A percentile compares a stretch with the other conserved stretches of the same genome.
These are phyloP conservation scores for Ectobius pallidus DNA, from an alignment of 2,888 invertebrate species.

Conservation along the genomic window DNA sequence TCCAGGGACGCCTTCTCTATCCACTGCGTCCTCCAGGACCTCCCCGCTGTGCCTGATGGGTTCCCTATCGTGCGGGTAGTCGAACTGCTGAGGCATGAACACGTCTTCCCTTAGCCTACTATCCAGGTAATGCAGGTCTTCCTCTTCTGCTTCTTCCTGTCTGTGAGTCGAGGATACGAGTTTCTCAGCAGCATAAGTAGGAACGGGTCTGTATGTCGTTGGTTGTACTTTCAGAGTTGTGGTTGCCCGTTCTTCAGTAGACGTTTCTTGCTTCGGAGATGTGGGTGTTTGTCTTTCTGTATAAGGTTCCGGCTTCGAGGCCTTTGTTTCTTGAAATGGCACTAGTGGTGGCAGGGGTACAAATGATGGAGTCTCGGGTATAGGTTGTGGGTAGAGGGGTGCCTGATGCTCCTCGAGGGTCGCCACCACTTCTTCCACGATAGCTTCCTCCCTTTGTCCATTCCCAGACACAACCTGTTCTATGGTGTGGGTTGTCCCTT, in stretches of 20 bases:
- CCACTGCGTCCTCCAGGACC: not conserved
- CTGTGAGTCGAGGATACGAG: too few species aligned
- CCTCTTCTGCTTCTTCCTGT: too few species aligned
- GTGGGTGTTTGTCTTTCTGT: too few species aligned
- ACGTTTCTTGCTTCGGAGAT: too few species aligned
- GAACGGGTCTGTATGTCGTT: too few species aligned
- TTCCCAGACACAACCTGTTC: not conserved
- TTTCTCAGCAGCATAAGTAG: too few species aligned
- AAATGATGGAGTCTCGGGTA: not conserved
- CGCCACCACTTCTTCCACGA: conserved; percentile 21
- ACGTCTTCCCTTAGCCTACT: not conserved
- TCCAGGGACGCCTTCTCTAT: not conserved
- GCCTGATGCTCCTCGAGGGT: not conserved
- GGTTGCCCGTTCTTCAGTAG: too few species aligned
- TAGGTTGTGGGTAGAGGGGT: conserved; percentile 1
- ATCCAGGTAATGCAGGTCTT: not conserved
- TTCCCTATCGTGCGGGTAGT: not conserved
- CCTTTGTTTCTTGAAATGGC: too few species aligned
- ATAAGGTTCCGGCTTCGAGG: too few species aligned
- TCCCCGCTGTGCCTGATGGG: not conserved
- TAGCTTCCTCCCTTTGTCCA: conserved; percentile 8
- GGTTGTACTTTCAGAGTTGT: too few species aligned
- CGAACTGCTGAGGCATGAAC: conserved; percentile 7
- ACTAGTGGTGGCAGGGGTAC: not conserved
- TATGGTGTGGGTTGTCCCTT: not conserved